Evolutionary conservation across 2,113 vertebrate genomes (phyloP).

Genomic region (Geococcyx californianus): DNA sequence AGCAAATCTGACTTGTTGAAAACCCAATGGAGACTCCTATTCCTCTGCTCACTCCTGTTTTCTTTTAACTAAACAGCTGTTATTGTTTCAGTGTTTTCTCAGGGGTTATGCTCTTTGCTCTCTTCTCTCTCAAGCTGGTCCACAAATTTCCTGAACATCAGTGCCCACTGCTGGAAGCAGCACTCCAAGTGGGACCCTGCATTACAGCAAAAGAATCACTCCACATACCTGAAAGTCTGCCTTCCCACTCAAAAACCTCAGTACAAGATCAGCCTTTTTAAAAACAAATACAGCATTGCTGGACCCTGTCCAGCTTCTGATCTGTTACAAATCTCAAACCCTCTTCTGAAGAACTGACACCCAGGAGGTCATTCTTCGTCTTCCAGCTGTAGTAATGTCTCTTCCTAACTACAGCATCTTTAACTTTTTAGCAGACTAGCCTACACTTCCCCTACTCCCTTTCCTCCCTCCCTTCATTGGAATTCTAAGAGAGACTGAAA

Average conservation of each 20-base stretch:
- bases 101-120: neutral
- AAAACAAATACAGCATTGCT: neutral
- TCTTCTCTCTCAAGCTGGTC: neutral
- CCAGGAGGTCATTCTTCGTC: neutral
- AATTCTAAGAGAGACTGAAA: neutral
- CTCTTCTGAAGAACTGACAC: neutral
- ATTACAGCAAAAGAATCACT: neutral
- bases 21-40: neutral
- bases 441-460: neutral
- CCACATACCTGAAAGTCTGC: neutral
- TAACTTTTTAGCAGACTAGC: neutral
- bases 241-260: neutral
- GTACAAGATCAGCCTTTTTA: neutral
- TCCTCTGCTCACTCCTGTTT: neutral
- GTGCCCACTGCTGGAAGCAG: neutral
- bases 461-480: neutral
- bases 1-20: neutral
- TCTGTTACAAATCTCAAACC: neutral
- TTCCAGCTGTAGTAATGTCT: neutral
- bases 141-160: neutral
- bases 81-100: neutral
- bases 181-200: neutral
- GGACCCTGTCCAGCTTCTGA: neutral
- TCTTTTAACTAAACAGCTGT: neutral
- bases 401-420: neutral